Conservation (phyloP, 2,113 vertebrate species). For the Ctenodactylus gundi region DNA sequence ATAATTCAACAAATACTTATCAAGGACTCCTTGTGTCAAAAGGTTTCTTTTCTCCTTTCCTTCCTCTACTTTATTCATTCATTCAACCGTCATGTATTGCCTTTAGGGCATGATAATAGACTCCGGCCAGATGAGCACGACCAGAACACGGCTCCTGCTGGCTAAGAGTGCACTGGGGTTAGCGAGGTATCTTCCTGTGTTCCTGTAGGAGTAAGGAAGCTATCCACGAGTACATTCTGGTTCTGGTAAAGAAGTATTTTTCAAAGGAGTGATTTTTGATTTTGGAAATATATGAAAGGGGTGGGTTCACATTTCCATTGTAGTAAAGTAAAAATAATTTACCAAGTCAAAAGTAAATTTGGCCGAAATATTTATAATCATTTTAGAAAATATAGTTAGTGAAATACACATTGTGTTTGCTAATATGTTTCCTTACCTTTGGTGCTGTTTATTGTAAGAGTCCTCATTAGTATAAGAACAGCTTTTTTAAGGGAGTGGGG, state of each 20-base stretch:
- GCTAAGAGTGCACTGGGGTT: not conserved
- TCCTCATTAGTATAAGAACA: not conserved
- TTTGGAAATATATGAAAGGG: conserved; percentile 20
- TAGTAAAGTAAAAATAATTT: conserved; percentile 22
- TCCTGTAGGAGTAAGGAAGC: not conserved
- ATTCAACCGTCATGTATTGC: not conserved
- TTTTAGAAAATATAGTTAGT: not conserved
- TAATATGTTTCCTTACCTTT: conserved; percentile 28
- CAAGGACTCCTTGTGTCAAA: not conserved
- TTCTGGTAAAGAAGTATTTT: not conserved
- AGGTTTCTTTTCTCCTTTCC: not conserved
- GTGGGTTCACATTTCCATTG: not conserved
- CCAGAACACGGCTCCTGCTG: not conserved
- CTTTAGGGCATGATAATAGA: not conserved
- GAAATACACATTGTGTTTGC: not conserved
- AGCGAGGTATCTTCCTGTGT: not conserved
- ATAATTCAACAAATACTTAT: conserved; percentile 17
- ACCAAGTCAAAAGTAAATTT: not conserved
- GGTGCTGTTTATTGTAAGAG: not conserved
- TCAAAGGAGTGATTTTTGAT: not conserved
- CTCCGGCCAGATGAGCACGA: not conserved
- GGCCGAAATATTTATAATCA: conserved; percentile 8
- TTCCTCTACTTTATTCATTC: not conserved
- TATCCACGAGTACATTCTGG: not conserved
- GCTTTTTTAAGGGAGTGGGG: too few species aligned